Evolutionary conservation across 2,888 invertebrate species (phyloP), one percentile per base, ranked within the genome.

Genomic region (Axea sp.): DNA sequence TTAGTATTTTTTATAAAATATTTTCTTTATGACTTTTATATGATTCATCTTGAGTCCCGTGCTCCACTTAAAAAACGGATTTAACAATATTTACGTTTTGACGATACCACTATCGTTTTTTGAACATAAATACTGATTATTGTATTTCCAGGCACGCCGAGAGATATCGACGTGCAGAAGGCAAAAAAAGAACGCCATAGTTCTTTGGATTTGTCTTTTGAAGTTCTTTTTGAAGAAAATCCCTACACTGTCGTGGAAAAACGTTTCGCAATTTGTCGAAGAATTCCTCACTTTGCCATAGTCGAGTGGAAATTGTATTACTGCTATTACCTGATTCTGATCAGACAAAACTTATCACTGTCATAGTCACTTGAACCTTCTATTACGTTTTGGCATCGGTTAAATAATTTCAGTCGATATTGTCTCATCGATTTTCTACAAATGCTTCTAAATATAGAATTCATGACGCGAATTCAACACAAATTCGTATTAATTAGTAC

Each of bases 301-400:
- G 37, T 19, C 35, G 28, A 28, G n/a, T 49, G 47, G 62, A 65
- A 65, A 55, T 65, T 55, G 65, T 65, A 55, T 65, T 65, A 55
- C 64, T 33, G 53, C 64, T 53, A 53, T 65, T 53, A 65, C 35
- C 45, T 17, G 64, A 53, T 53, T 53, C 64, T 43, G 53, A 65
- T 65, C 65, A 55, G 65, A 65, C 37, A 55, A 65, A 45, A 65
- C 65, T 65, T 55, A 15, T 65, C 65, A 65, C 65, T 65, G 65
- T 65, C 65, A 55, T 37, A 37, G 47, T 55, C 43, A 45, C 43
- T 45, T 35, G 65, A 65, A 49, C 37, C 31, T 19, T n/a, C 41
- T 14, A 67, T 67, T 67, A 47, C 43, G 24, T 11, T 43, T 31
- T 8, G 11, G 8, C 51, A 31, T 53, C 65, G n/a, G 39, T 59